Conservation (phyloP, 1,140 invertebrate genomes). For the Drosophila suzukii region DNA sequence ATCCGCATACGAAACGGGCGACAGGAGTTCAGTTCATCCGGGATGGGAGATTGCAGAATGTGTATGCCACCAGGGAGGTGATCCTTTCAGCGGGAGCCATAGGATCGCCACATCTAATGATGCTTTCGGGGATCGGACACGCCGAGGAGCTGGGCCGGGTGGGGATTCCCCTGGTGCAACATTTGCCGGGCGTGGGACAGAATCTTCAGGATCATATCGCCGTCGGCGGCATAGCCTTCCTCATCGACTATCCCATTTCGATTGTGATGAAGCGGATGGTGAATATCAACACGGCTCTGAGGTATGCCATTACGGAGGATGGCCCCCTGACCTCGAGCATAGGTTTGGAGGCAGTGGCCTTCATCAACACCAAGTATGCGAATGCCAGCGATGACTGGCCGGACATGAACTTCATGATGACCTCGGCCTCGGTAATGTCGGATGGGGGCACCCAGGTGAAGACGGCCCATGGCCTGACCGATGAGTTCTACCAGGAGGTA, state of each 20-base stretch:
- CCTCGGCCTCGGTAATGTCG: constrained; percentile 91
- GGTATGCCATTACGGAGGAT: constrained; percentile 91
- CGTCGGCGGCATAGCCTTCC: constrained; percentile 91
- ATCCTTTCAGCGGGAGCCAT: constrained; percentile 92
- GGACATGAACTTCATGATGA: constrained; percentile 94
- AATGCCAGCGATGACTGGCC: constrained; percentile 94
- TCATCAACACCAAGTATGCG: constrained; percentile 94
- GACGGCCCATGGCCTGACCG: constrained; percentile 90
- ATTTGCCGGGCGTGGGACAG: constrained; percentile 91
- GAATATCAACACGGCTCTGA: constrained; percentile 90
- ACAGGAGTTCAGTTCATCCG: constrained; percentile 92
- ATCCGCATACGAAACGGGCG: constrained; percentile 88
- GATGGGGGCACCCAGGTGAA: constrained; percentile 89
- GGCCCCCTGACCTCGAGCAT: constrained; percentile 93
- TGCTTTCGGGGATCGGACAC: constrained; percentile 94
- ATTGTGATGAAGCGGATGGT: constrained; percentile 90
- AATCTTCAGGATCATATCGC: constrained; percentile 95
- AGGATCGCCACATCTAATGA: constrained; percentile 91
- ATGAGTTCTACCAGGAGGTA: constrained; percentile 92
- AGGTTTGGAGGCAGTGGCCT: constrained; percentile 93
- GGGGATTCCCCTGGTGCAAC: constrained; percentile 88
- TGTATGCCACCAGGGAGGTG: constrained; percentile 91
- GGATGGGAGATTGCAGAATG: constrained; percentile 87
- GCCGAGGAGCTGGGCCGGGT: constrained; percentile 88
- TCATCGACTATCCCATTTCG: constrained; percentile 92